Evolutionary conservation across 2,888 invertebrate species (phyloP), one percentile per base, ranked within the genome.

Genomic region (Cacoxenus indagator): DNA sequence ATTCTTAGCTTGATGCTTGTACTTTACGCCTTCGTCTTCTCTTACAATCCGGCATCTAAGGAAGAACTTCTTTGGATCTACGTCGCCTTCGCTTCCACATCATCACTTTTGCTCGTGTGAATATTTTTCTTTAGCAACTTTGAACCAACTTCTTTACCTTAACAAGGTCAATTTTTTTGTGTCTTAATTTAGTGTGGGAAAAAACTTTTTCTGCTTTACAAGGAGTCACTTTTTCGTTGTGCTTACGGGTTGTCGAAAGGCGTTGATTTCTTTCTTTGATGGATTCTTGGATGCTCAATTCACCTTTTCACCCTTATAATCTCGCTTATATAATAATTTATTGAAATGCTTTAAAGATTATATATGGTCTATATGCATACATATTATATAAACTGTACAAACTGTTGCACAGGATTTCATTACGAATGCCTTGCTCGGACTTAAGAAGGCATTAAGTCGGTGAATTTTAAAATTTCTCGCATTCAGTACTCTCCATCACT

Each of bases 131-230:
- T 51, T 11, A n/a, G 51, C 8, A 73, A 73, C 73, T 81, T 73
- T 37, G 37, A 11, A n/a, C n/a, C n/a, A n/a, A n/a, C n/a, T n/a
- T n/a, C n/a, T 8, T 37, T 46, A 76, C 70, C 68, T 73, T 74
- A 81, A 80, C 83, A 80, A 80, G 83, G 82, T 80, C 83, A 81
- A 75, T 72, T 74, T 78, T 75, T 71, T 82, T 77, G 72, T 73
- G 72, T 73, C 75, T 81, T 74, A 71, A 74, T 78, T 74, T 74
- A 67, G 67, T 67, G 65, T 64, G 57, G 61, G 61, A 62, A 62
- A 43, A 14, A 62, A 11, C 24, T 57, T 43, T 45, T 62, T 62
- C 5, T 43, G 26, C 22, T 14, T 62, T 55, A 45, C 43, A 45
- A 22, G 45, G 61, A 26, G 43, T 22, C 31, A 19, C 14, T 17